Percentiles rank a stretch among this genome's conserved stretches.
phyloP scores from a whole-genome alignment of 64 coral and sea anemone species.

The Dendronephthya gigantea region DNA sequence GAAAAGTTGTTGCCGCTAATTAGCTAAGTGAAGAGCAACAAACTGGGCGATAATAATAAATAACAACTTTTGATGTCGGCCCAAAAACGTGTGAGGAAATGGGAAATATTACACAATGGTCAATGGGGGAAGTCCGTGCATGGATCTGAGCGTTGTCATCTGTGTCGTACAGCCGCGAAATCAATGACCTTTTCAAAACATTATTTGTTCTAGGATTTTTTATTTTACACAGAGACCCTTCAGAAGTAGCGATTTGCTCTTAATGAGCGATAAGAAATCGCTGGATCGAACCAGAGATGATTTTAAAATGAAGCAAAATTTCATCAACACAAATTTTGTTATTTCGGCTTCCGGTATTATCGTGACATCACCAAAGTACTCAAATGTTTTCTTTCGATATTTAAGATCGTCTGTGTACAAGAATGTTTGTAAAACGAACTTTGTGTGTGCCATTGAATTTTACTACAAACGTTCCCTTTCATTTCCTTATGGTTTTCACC shows the following conservation, averaged over 20 bases:
- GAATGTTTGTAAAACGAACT: not conserved
- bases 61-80: slow-evolving; percentile 2
- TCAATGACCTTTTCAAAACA: not conserved
- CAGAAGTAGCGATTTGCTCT: not conserved
- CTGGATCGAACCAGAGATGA: not conserved
- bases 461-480: not conserved
- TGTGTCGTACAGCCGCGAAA: not conserved
- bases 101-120: not conserved
- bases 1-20: slow-evolving; percentile 3
- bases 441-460: not conserved
- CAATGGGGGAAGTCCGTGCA: not conserved
- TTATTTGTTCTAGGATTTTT: not conserved
- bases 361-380: not conserved
- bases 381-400: not conserved
- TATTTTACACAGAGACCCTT: not conserved
- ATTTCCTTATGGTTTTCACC: not conserved
- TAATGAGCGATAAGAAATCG: slow-evolving; percentile 19
- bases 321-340: not conserved
- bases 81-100: not conserved
- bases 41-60: slow-evolving; percentile 20
- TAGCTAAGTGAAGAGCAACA: slow-evolving; percentile 20
- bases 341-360: not conserved
- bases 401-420: not conserved
- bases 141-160: not conserved
- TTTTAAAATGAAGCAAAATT: not conserved